These are phyloP conservation scores for Ageneiosus marmoratus DNA, from an alignment of 2,113 vertebrate genomes.

Conservation along the genomic window DNA sequence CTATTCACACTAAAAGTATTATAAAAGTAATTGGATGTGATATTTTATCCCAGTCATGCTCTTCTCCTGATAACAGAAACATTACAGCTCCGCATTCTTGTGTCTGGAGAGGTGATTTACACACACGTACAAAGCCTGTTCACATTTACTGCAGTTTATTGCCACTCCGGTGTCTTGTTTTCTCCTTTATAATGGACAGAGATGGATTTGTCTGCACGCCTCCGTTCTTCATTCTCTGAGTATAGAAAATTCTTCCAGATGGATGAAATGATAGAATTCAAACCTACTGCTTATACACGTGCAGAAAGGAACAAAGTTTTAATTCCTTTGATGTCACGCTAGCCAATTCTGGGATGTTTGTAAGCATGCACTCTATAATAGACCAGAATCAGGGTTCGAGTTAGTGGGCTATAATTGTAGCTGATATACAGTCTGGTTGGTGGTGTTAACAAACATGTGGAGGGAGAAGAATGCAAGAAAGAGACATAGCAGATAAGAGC, in stretches of 20 bases:
- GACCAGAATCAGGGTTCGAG: neutral
- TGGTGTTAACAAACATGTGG: neutral
- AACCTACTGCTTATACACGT: neutral
- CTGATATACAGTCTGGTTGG: neutral
- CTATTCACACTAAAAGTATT: neutral
- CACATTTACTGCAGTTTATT: conserved; percentile 9
- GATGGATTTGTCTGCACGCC: neutral
- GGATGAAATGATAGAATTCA: neutral
- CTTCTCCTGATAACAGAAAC: neutral
- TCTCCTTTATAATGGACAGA: neutral
- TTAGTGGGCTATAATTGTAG: neutral
- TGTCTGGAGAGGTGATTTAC: conserved; percentile 24
- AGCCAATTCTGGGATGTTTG: neutral
- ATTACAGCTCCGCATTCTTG: conserved; percentile 5
- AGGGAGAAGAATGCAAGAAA: neutral
- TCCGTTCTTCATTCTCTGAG: neutral
- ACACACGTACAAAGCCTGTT: neutral
- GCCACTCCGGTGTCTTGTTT: neutral
- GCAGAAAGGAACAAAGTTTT: neutral
- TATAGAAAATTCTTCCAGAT: neutral
- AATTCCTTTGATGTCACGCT: neutral
- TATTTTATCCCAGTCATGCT: neutral
- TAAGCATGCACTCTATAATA: neutral
- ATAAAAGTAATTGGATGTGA: neutral
- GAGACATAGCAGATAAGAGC: neutral